phyloP scores from a whole-genome alignment of 2,797 vertebrate species.

The Sternarchorhynchus goeldii region DNA sequence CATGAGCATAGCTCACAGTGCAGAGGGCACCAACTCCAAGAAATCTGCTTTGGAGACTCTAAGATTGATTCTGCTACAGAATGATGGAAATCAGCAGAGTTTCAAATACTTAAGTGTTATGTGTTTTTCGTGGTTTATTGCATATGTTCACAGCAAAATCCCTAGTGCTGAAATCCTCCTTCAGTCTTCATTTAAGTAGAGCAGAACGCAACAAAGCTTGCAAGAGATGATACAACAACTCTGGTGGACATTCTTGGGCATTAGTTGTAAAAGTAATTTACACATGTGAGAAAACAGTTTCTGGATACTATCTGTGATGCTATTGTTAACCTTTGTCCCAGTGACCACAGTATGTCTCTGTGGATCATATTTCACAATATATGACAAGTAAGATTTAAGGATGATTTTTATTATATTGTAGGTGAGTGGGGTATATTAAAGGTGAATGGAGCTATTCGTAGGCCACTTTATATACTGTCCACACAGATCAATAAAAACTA shows the following conservation, averaged over 20 bases:
- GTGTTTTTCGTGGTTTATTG: no score
- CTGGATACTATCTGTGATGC: no score
- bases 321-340: background rate
- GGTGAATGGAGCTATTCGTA: background rate
- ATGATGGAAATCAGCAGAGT: background rate
- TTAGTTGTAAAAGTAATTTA: no score
- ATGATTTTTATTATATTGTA: background rate
- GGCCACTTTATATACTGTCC: background rate
- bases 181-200: no score
- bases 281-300: no score
- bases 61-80: background rate
- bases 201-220: no score
- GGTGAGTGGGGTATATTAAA: no score
- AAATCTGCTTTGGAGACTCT: background rate
- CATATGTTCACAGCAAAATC: no score
- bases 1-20: slow-evolving; percentile 23
- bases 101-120: background rate
- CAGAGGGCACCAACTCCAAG: slow-evolving; percentile 12
- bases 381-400: background rate
- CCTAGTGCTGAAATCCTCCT: no score
- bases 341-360: background rate
- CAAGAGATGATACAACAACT: no score
- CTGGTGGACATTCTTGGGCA: no score
- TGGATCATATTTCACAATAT: background rate
- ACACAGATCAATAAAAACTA: background rate